Conservation (phyloP, 2,113 vertebrate genomes). For the Sebastes fasciatus region DNA sequence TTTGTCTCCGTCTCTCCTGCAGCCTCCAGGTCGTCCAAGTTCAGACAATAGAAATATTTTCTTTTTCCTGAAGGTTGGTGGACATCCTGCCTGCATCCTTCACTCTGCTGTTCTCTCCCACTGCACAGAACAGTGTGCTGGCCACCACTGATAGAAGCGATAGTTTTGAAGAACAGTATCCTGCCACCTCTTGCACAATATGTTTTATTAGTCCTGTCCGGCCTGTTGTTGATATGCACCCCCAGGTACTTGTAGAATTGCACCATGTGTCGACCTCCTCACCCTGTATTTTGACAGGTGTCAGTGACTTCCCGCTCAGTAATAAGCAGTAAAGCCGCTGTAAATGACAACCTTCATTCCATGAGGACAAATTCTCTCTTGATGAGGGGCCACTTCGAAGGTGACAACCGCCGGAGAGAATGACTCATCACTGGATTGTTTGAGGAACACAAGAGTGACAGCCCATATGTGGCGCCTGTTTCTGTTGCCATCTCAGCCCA, state of each 20-base stretch:
- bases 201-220: conserved; percentile 67
- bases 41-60: background rate
- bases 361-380: conserved; percentile 62
- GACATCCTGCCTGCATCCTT: background rate
- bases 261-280: conserved; percentile 69
- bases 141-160: conserved; percentile 21
- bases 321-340: conserved; percentile 68
- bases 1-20: conserved; percentile 20
- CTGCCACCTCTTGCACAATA: conserved; percentile 55
- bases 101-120: no score
- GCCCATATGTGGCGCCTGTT: conserved; percentile 42
- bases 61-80: background rate
- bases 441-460: conserved; percentile 62
- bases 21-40: conserved; percentile 5
- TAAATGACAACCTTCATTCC: conserved; percentile 74
- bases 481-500: conserved; percentile 43
- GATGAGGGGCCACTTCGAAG: conserved; percentile 71
- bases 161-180: conserved; percentile 57
- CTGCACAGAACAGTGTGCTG: conserved; percentile 11
- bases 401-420: conserved; percentile 68
- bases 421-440: conserved; percentile 65
- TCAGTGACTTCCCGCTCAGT: conserved; percentile 64
- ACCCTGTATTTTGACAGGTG: conserved; percentile 71
- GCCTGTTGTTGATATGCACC: conserved; percentile 60
- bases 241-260: conserved; percentile 52